Conservation (phyloP, 2,113 vertebrate species). For the Scartelaos histophorus region DNA sequence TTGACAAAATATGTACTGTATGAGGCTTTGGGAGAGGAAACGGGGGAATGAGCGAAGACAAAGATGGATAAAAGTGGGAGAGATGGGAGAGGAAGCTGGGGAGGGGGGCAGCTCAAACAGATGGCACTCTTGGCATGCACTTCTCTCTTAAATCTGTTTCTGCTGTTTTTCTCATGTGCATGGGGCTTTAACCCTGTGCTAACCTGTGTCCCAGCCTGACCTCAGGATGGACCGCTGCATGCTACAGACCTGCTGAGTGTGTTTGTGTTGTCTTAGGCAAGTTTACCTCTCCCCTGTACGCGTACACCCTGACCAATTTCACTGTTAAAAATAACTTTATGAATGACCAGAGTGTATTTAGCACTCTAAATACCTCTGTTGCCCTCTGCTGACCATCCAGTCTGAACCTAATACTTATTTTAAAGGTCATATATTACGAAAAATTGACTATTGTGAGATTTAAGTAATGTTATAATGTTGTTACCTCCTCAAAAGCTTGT, state of each 20-base stretch:
- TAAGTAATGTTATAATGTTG: too few relatives aligned
- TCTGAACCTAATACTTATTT: too few relatives aligned
- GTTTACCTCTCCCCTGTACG: slow-evolving; percentile 36
- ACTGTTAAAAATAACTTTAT: background rate
- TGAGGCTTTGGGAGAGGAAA: slow-evolving; percentile 53
- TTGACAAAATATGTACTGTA: slow-evolving; percentile 64
- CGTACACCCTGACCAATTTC: background rate
- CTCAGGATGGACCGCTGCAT: slow-evolving; percentile 53
- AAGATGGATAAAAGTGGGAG: slow-evolving; percentile 53
- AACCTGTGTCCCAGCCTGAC: slow-evolving; percentile 74
- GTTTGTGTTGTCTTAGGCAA: slow-evolving; percentile 29
- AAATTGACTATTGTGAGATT: too few relatives aligned
- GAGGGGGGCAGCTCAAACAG: slow-evolving; percentile 65
- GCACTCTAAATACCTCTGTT: background rate
- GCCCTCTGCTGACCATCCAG: background rate
- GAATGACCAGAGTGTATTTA: background rate
- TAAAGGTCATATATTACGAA: too few relatives aligned
- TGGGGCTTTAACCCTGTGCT: slow-evolving; percentile 74
- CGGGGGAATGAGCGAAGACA: slow-evolving; percentile 54
- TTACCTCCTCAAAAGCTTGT: too few relatives aligned
- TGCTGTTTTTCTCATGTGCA: slow-evolving; percentile 76
- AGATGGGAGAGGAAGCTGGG: slow-evolving; percentile 46
- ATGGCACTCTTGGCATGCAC: slow-evolving; percentile 76
- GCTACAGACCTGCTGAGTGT: slow-evolving; percentile 47
- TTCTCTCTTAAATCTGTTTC: slow-evolving; percentile 76